Percentiles rank a stretch among this genome's conserved stretches.
These are phyloP conservation scores for Xanthia togata DNA, from an alignment of 2,888 invertebrate species.

Conservation along the genomic window DNA sequence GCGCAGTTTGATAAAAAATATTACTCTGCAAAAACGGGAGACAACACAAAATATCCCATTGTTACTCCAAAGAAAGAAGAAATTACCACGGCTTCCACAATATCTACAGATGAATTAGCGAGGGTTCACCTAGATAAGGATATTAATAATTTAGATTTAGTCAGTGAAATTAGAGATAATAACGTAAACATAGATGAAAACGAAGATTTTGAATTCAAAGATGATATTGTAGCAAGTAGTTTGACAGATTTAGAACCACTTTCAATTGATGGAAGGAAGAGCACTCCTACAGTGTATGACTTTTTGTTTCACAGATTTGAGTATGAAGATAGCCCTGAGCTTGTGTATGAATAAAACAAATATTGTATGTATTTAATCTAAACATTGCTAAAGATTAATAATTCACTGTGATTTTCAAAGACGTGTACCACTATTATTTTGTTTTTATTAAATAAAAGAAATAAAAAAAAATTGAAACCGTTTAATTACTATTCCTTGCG, in stretches of 20 bases:
- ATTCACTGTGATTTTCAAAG: slow-evolving; percentile 18
- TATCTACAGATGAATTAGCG: slow-evolving; percentile 18
- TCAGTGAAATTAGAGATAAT: slow-evolving; percentile 28
- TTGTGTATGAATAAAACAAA: slow-evolving; percentile 48
- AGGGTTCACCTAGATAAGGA: slow-evolving; percentile 43
- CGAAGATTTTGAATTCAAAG: background rate
- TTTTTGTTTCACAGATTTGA: slow-evolving; percentile 51
- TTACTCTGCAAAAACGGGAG: slow-evolving; percentile 50
- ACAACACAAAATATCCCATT: slow-evolving; percentile 46
- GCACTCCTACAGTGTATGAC: slow-evolving; percentile 52
- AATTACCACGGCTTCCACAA: background rate
- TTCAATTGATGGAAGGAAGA: slow-evolving; percentile 28
- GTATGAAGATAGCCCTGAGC: slow-evolving; percentile 35
- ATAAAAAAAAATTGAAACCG: no score
- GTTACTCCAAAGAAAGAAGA: slow-evolving; percentile 16
- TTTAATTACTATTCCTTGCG: background rate
- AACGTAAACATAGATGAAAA: background rate
- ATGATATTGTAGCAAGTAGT: slow-evolving; percentile 1
- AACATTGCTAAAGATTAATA: background rate
- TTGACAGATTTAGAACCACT: slow-evolving; percentile 27
- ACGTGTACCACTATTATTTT: background rate
- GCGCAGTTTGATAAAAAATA: slow-evolving; percentile 61
- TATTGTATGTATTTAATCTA: background rate
- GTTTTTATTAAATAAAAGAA: slow-evolving; percentile 27
- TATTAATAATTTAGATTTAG: slow-evolving; percentile 34